Evolutionary conservation across 1,140 invertebrate species (phyloP), one percentile per base, ranked within the genome.

Genomic region (Mizuhopecten yessoensis): DNA sequence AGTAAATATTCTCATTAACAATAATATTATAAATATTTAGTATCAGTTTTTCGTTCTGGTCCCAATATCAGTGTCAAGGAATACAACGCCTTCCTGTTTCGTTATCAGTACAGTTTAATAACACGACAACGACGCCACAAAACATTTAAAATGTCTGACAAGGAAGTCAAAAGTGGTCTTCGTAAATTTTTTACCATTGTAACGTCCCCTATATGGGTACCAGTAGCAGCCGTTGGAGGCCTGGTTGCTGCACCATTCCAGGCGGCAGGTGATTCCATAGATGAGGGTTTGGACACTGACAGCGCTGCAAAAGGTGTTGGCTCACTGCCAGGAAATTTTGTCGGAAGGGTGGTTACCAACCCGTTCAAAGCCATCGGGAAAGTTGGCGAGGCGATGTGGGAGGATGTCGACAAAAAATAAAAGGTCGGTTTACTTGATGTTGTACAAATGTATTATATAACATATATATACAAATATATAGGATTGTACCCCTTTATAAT

Each of bases 151-250:
- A 39, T 39, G 36, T 39, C 36, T 5, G 36, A 39, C 36, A 39
- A 49, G 20, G 75, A 90, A n/a, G 36, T 39, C 23, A 90, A 90
- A n/a, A 34, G 34, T 33, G 49, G 33, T 20, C 75, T 91, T 5
- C 45, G 88, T 75, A 89, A 13, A 33, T 36, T 89, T 87, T 91
- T 91, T 45, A 89, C 91, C 0, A 42, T 91, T 0, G 57, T 89
- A 11, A 91, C 88, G 17, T 90, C 91, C 3, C 91, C 88, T 36
- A 87, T 91, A 29, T 91, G 91, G 91, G 89, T 88, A 23, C 91
- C 91, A 34, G 91, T 92, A 20, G 91, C 91, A 0, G 91, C 86
- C 0, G 91, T 86, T 9, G 91, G 86, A 34, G 87, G 88, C 13
- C 33, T 92, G 0, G 91, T 86, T 15, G 87, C 88, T 9, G 91